Evolutionary conservation across 2,113 vertebrate species (phyloP), one percentile per base, ranked within the genome.

Genomic region (Seriola rivoliana): DNA sequence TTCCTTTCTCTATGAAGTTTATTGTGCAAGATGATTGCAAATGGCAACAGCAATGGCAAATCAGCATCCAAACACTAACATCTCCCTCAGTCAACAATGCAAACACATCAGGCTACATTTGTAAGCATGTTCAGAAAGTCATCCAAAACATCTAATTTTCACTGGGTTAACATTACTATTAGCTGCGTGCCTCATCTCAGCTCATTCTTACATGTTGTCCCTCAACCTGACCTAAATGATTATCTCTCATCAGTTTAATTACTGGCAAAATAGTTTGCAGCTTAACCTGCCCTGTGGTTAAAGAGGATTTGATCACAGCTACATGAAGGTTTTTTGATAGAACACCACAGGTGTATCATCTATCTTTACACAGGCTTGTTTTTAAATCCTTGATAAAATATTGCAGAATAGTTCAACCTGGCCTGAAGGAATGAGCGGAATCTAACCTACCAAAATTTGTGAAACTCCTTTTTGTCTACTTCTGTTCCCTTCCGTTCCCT

Each of bases 171-270:
- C 54, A 54, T 36, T 17, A 42, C 12, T 52, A 44, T 36, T 29
- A 25, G n/a, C 11, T 57, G 38, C 40, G 32, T 54, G 36, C 21
- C 13, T 46, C 55, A 3, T 50, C 9, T 52, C 7, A 57, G 40
- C 32, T 75, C 40, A 66, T 62, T 58, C 16, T 54, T 16, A 62
- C 34, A 54, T 32, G 8, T 46, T 5, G 0, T 48, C 38, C 13
- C 8, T 44, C 34, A 5, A 21, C 55, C 4, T 7, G 44, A 8
- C n/a, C 34, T 11, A 69, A 67, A 58, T 58, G 12, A 69, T 74
- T 42, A 59, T 64, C 29, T 38, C 23, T 64, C 62, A 74, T 80
- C 60, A 21, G 40, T 62, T 80, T 8, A 52, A 58, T 63, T 64
- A 46, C 70, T 32, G 12, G 17, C 12, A 17, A 71, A 72, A 59